These are phyloP conservation scores for Meriones psammophilus DNA, from an alignment of 2,797 vertebrate genomes.

Conservation along the genomic window DNA sequence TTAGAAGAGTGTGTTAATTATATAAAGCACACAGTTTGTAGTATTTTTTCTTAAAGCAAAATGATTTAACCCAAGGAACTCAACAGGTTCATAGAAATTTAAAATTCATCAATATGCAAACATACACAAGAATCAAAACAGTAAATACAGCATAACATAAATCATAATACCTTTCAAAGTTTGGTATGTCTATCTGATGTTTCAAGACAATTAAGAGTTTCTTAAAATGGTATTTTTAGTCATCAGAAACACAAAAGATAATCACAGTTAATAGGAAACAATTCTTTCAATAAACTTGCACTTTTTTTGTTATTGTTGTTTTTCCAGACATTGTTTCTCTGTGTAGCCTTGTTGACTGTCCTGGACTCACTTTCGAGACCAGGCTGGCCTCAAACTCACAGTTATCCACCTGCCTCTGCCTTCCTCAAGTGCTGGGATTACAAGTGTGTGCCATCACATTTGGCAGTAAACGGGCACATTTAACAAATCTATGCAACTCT, in stretches of 20 bases:
- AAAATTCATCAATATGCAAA: constrained; percentile 49
- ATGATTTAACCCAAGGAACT: constrained; percentile 54
- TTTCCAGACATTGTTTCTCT: too few relatives aligned
- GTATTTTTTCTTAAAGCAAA: constrained; percentile 39
- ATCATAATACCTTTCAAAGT: background rate
- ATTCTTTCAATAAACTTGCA: constrained; percentile 21
- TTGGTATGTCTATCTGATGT: constrained; percentile 4
- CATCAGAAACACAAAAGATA: constrained; percentile 55
- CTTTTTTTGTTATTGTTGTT: background rate
- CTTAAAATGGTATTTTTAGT: constrained; percentile 41
- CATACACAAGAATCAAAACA: constrained; percentile 26
- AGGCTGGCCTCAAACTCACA: too few relatives aligned
- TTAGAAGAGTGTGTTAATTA: background rate
- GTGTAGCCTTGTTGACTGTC: too few relatives aligned
- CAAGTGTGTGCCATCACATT: too few relatives aligned
- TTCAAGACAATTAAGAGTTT: constrained; percentile 51
- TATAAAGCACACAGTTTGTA: constrained; percentile 19
- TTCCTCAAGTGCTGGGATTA: too few relatives aligned
- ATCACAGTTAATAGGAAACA: constrained; percentile 31
- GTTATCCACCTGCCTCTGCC: too few relatives aligned
- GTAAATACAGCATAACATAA: constrained; percentile 39
- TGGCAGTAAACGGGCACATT: too few relatives aligned
- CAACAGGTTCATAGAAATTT: constrained; percentile 44
- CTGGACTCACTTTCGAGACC: too few relatives aligned
- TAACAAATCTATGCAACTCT: background rate